Base-by-base conservation (phyloP, 2,797 vertebrate species). In the Geotrypetes seraphini region DNA sequence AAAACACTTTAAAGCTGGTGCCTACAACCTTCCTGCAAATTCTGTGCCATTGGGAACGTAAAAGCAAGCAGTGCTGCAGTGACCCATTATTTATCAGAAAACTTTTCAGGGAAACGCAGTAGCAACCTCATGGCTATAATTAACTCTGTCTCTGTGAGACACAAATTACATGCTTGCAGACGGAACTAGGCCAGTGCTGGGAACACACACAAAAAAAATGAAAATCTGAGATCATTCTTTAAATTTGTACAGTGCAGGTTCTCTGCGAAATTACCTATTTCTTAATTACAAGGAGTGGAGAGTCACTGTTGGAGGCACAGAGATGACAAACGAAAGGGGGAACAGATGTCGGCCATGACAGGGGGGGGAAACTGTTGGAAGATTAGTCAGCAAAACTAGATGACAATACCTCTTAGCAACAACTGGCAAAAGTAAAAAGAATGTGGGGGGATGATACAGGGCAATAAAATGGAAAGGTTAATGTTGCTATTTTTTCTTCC, bases 181-280 rank as follows among this genome's bases (percentile, higher is more conserved):
- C 53, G 42, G 47, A 66, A 47, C 53, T 57, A 63, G 66, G 53
- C 37, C 53, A 37, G 12, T 47, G 42, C 7, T 6, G 31, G 47
- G 50, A 59, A 53, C 60, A 33, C 37, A 52, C 51, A 51, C 55
- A 55, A 6, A 41, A 59, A 63, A 61, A 50, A 39, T 37, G 50
- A 33, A 50, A 55, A 35, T 33, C 27, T 24, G 33, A 0, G 1
- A 30, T n/a, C n/a, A 36, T 58, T 62, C 40, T 33, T 38, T 7
- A 1, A 12, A 16, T 19, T 47, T 18, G 29, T n/a, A n/a, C n/a
- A n/a, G 3, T 2, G 22, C 20, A 16, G 24, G 22, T 36, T 1
- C 3, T 43, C 13, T 19, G 57, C 31, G 0, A 0, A 11, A 23
- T 11, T 4, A 9, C 3, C 23, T 22, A 7, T 5, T 10, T 7